phyloP scores from a whole-genome alignment of 2,797 vertebrate species.

The Falco novaeseelandiae region DNA sequence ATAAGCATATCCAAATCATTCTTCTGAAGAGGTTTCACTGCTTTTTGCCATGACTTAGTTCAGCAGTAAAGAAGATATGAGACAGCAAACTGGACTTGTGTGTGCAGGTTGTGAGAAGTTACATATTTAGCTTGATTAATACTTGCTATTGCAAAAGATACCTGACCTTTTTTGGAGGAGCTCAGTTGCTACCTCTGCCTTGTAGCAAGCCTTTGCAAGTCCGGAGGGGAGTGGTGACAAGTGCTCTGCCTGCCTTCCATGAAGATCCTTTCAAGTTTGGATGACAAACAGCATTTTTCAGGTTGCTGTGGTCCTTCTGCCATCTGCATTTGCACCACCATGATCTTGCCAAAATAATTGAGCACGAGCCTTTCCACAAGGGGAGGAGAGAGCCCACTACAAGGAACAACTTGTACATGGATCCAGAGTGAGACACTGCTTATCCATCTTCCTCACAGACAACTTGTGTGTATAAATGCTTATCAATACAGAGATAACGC shows the following conservation, averaged over 20 bases:
- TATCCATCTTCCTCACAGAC: background rate
- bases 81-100: background rate
- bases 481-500: background rate
- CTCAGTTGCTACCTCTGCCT: background rate
- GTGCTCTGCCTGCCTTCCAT: background rate
- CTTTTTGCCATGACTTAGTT: background rate
- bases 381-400: background rate
- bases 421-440: background rate
- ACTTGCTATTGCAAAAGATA: background rate
- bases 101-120: background rate
- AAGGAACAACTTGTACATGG: background rate
- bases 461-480: background rate
- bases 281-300: background rate
- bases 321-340: background rate
- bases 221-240: background rate
- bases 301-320: background rate
- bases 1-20: background rate
- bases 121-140: background rate
- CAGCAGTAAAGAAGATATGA: background rate
- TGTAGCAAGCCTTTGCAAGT: background rate
- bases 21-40: background rate
- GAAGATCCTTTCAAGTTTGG: background rate
- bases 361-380: background rate
- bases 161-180: background rate
- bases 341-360: background rate